These are phyloP conservation scores for Cheiracanthium punctorium DNA, from an alignment of 2,888 invertebrate genomes.

Conservation along the genomic window DNA sequence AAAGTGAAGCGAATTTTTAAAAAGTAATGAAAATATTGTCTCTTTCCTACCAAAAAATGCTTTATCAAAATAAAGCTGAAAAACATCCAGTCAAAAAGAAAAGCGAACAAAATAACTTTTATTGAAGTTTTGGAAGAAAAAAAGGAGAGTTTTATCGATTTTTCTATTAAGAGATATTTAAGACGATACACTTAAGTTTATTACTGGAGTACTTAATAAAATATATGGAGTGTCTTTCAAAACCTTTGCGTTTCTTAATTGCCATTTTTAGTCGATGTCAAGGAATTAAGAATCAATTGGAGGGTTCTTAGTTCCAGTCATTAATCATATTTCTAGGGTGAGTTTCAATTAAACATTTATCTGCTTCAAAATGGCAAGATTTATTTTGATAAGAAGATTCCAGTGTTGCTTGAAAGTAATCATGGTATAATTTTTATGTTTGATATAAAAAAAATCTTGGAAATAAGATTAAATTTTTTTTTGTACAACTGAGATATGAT, in stretches of 20 bases:
- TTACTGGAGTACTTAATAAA: background rate
- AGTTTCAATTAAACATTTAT: background rate
- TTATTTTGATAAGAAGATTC: background rate
- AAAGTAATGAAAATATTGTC: no score
- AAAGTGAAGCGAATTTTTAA: no score
- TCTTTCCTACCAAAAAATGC: no score
- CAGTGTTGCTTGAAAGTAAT: background rate
- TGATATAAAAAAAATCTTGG: no score
- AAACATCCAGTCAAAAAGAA: no score
- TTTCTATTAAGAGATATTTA: constrained; percentile 2
- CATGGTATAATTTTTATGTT: no score
- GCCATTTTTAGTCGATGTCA: background rate
- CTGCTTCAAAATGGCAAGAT: background rate
- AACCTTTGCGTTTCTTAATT: background rate
- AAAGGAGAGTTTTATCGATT: background rate
- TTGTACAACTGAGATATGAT: no score
- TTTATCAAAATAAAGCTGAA: no score
- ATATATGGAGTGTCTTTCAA: background rate
- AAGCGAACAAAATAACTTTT: no score
- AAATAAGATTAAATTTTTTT: no score
- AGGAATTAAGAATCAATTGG: background rate
- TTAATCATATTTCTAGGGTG: background rate
- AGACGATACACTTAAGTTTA: background rate
- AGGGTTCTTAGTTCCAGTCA: background rate
- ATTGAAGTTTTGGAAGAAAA: no score